Percentiles rank a stretch among this genome's conserved stretches.
phyloP scores from a whole-genome alignment of 2,113 vertebrate genomes.

The Hassar affinis region DNA sequence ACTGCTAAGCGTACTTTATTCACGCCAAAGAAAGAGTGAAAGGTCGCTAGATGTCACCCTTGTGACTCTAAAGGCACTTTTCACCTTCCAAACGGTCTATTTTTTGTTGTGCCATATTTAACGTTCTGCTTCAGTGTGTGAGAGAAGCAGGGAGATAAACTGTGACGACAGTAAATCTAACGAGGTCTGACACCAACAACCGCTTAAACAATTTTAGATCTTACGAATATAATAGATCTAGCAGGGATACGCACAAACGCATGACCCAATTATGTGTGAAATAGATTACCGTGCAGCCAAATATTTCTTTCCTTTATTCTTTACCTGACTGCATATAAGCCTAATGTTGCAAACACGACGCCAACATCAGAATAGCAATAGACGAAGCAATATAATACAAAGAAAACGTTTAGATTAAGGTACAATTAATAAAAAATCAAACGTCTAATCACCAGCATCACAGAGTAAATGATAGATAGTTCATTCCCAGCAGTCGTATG shows the following conservation, averaged over 20 bases:
- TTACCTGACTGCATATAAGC: background rate
- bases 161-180: background rate
- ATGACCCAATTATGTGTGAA: background rate
- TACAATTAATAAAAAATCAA: background rate
- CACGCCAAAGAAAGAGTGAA: slow-evolving; percentile 39
- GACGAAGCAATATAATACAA: background rate
- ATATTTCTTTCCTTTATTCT: background rate
- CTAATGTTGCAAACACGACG: background rate
- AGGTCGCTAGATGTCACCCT: slow-evolving; percentile 80
- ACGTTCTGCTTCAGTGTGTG: background rate
- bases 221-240: background rate
- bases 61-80: slow-evolving; percentile 72
- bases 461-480: background rate
- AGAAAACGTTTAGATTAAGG: background rate
- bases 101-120: slow-evolving; percentile 40
- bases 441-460: background rate
- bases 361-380: background rate
- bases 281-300: background rate
- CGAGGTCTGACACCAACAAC: background rate
- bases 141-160: background rate
- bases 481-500: background rate
- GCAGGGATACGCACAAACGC: background rate
- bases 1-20: background rate
- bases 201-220: background rate
- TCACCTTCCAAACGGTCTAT: slow-evolving; percentile 17